Evolutionary conservation across 2,113 vertebrate genomes (phyloP).

Genomic region (Dolichallabes microphthalmus): DNA sequence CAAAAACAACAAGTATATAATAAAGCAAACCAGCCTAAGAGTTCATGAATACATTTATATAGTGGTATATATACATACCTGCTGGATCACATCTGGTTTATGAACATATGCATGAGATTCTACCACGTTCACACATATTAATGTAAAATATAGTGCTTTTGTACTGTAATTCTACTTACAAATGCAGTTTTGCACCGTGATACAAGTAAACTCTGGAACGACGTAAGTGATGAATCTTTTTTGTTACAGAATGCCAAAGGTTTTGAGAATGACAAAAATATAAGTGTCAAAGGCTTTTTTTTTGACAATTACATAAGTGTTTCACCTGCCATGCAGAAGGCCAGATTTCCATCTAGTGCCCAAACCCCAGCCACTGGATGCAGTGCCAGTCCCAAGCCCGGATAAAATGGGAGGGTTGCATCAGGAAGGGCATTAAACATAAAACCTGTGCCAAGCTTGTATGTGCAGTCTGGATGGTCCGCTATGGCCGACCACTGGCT

Average conservation of each 20-base stretch:
- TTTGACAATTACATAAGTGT: too few species aligned
- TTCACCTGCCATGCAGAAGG: too few species aligned
- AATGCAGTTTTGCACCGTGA: background rate
- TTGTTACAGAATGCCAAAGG: background rate
- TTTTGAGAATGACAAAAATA: too few species aligned
- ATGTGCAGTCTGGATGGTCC: too few species aligned
- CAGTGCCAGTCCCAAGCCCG: too few species aligned
- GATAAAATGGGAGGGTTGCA: too few species aligned
- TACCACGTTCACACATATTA: background rate
- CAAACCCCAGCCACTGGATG: too few species aligned
- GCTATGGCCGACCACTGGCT: too few species aligned
- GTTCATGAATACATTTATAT: background rate
- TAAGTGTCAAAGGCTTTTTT: too few species aligned
- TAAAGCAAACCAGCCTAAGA: background rate
- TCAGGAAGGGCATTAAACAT: too few species aligned
- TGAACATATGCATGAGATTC: background rate
- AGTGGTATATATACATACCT: background rate
- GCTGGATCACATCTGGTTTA: background rate
- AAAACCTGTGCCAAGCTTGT: too few species aligned
- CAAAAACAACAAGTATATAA: slow-evolving; percentile 53
- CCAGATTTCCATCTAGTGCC: too few species aligned
- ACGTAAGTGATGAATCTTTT: background rate
- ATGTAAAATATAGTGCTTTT: background rate
- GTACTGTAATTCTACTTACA: background rate
- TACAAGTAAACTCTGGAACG: background rate